Conservation (phyloP, 92 coral and sea anemone species). For the Parazoanthus swiftii region DNA sequence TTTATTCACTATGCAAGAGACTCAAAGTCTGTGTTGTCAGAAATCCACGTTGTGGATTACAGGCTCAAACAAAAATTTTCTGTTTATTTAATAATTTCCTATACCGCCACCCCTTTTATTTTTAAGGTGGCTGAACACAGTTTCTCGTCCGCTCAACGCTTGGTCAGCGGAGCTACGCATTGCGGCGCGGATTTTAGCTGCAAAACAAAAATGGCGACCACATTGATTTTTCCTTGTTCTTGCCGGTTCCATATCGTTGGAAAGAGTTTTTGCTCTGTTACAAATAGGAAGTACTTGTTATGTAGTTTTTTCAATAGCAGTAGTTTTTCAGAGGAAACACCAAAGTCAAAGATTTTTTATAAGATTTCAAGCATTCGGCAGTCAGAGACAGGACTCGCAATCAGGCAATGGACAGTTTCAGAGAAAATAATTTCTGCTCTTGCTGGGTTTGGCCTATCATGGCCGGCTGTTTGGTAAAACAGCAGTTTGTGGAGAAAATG, state of each 20-base stretch:
- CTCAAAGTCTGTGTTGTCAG: too few species aligned
- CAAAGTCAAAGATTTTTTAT: slow-evolving; percentile 12
- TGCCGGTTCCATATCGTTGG: slow-evolving; percentile 21
- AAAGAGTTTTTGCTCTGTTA: background rate
- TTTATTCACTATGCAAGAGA: too few species aligned
- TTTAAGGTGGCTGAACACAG: background rate
- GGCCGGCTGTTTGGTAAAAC: slow-evolving; percentile 33
- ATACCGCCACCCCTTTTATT: too few species aligned
- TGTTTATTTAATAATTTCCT: too few species aligned
- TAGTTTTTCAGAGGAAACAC: slow-evolving; percentile 23
- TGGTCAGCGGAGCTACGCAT: slow-evolving; percentile 16
- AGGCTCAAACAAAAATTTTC: too few species aligned
- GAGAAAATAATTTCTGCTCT: slow-evolving; percentile 23
- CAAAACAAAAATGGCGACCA: slow-evolving; percentile 24
- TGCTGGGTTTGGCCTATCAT: slow-evolving; percentile 26
- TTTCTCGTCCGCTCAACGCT: slow-evolving; percentile 21
- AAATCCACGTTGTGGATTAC: too few species aligned
- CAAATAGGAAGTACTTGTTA: background rate
- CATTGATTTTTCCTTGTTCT: slow-evolving; percentile 4
- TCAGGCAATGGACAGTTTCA: slow-evolving; percentile 30
- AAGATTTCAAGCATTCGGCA: slow-evolving; percentile 22
- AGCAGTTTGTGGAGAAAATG: slow-evolving; percentile 29
- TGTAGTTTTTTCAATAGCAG: slow-evolving; percentile 26
- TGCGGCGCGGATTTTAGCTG: slow-evolving; percentile 16
- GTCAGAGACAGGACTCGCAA: slow-evolving; percentile 28